Conservation (phyloP, 2,113 vertebrate species). For the Muntiacus reevesi region DNA sequence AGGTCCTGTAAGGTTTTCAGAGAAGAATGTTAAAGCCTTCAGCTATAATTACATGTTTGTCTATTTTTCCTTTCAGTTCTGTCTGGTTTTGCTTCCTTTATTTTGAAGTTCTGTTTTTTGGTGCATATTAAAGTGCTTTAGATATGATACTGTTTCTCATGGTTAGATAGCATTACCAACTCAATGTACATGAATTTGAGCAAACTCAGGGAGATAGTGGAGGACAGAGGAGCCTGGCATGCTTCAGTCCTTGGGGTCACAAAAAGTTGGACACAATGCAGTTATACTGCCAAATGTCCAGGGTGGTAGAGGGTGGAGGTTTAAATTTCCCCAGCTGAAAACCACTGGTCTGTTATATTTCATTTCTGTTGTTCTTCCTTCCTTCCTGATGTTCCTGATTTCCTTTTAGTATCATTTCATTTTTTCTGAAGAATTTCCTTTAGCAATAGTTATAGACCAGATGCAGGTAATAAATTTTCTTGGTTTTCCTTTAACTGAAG, state of each 20-base stretch:
- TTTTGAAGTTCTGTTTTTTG: background rate
- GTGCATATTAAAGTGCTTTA: background rate
- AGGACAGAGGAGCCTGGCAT: background rate
- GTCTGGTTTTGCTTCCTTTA: background rate
- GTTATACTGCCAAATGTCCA: background rate
- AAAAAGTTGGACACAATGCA: background rate
- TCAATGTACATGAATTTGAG: background rate
- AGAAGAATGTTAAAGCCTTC: background rate
- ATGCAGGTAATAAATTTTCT: background rate
- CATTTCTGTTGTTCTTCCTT: background rate
- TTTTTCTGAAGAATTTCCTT: background rate
- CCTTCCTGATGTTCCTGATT: background rate
- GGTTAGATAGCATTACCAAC: background rate
- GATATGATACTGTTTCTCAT: background rate
- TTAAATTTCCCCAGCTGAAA: background rate
- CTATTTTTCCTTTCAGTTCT: background rate
- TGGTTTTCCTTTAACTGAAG: background rate
- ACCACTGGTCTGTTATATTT: background rate
- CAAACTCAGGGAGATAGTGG: background rate
- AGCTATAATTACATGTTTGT: background rate
- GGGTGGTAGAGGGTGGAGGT: background rate
- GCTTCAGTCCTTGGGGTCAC: background rate
- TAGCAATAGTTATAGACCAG: background rate
- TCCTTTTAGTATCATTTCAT: background rate
- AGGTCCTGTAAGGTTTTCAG: background rate